These are phyloP conservation scores for Rotaria macrura DNA, from an alignment of 2,888 invertebrate genomes.

Conservation along the genomic window DNA sequence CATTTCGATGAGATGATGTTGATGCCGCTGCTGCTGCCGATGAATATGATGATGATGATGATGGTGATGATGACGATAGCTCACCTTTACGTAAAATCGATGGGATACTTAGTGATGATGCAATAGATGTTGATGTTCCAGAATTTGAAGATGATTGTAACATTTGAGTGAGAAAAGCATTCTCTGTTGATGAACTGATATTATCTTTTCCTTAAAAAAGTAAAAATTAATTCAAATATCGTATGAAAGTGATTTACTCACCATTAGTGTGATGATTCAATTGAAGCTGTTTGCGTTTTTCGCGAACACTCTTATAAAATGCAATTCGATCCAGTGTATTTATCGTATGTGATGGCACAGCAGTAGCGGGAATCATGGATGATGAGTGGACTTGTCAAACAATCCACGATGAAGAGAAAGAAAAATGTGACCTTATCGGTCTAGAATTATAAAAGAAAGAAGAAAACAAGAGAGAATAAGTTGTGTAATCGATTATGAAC, in stretches of 20 bases:
- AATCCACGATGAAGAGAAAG: neutral
- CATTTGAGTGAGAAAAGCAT: constrained; percentile 13
- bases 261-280: neutral
- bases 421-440: constrained; percentile 11
- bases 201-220: neutral
- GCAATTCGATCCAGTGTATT: neutral
- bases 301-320: constrained; percentile 8
- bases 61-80: too few species aligned
- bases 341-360: neutral
- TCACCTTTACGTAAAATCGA: neutral
- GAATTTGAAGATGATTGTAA: neutral
- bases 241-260: neutral
- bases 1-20: neutral
- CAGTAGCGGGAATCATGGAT: neutral
- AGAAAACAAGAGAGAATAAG: neutral
- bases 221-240: neutral
- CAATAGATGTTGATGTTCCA: neutral
- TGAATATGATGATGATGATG: too few species aligned
- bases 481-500: constrained; percentile 3
- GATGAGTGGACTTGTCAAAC: neutral
- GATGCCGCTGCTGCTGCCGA: too few species aligned
- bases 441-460: constrained; percentile 6
- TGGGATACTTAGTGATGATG: neutral
- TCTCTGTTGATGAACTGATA: neutral
- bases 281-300: constrained; percentile 11